phyloP scores from a whole-genome alignment of 2,113 vertebrate species.

The Paramisgurnus dabryanus region DNA sequence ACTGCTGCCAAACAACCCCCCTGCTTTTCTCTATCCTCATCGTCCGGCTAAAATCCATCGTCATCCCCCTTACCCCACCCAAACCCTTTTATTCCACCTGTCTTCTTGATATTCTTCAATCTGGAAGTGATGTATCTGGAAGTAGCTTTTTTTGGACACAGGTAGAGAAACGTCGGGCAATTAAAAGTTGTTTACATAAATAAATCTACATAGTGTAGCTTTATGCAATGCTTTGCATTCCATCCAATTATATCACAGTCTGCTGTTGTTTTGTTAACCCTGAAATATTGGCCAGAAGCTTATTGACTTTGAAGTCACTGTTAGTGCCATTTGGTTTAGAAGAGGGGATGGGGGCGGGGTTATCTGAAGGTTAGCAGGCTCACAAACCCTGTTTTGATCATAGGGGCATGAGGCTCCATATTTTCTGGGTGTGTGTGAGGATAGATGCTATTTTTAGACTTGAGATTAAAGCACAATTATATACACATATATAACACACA shows the following conservation, averaged over 20 bases:
- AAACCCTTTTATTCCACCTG: background rate
- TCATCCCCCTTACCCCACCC: conserved; percentile 35
- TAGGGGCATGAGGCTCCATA: conserved; percentile 48
- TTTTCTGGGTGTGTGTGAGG: conserved; percentile 49
- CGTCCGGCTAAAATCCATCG: conserved; percentile 37
- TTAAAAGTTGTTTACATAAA: no score
- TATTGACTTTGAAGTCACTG: conserved; percentile 62
- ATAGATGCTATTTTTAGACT: conserved; percentile 62
- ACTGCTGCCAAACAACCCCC: conserved; percentile 28
- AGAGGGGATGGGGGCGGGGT: conserved; percentile 40
- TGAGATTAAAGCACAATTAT: conserved; percentile 47
- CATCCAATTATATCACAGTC: background rate
- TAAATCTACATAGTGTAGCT: background rate
- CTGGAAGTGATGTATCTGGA: conserved; percentile 57
- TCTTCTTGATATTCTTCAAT: conserved; percentile 49
- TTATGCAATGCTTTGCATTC: background rate
- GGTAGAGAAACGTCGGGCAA: background rate
- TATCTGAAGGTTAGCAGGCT: conserved; percentile 44
- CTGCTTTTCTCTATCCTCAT: background rate
- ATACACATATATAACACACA: conserved; percentile 28
- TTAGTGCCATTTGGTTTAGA: conserved; percentile 57
- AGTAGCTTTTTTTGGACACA: conserved; percentile 37
- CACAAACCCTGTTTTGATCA: conserved; percentile 57
- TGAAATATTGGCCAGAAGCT: conserved; percentile 23
- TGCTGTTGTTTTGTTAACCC: conserved; percentile 25